These are phyloP conservation scores for Ranitomeya variabilis DNA, from an alignment of 2,113 vertebrate genomes.

Conservation along the genomic window DNA sequence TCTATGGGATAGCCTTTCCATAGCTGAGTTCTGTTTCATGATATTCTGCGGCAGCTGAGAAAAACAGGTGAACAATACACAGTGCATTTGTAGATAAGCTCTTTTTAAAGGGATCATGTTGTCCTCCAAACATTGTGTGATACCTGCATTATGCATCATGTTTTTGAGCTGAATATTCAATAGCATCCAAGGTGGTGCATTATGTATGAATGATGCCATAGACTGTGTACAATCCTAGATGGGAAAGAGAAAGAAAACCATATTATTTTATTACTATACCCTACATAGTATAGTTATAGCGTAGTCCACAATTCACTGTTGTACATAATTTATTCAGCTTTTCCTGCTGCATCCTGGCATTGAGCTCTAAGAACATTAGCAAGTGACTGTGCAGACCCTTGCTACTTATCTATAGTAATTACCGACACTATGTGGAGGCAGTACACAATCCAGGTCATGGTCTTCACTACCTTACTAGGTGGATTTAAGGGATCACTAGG, in stretches of 20 bases:
- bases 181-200: neutral
- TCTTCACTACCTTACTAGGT: no score
- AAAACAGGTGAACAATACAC: no score
- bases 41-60: no score
- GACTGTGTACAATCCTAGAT: neutral
- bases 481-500: neutral
- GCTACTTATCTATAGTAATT: neutral
- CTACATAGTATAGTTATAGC: neutral
- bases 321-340: neutral
- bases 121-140: neutral
- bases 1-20: no score
- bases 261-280: neutral
- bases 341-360: neutral
- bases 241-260: neutral
- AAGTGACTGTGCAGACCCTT: neutral
- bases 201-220: neutral
- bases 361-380: neutral
- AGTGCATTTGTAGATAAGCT: no score
- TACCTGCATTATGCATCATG: neutral
- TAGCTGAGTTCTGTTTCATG: no score
- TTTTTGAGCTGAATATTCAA: neutral
- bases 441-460: no score
- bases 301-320: neutral
- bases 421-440: neutral
- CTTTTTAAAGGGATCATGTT: no score